Conservation (phyloP, 2,888 invertebrate species). For the Dynastes grantii region DNA sequence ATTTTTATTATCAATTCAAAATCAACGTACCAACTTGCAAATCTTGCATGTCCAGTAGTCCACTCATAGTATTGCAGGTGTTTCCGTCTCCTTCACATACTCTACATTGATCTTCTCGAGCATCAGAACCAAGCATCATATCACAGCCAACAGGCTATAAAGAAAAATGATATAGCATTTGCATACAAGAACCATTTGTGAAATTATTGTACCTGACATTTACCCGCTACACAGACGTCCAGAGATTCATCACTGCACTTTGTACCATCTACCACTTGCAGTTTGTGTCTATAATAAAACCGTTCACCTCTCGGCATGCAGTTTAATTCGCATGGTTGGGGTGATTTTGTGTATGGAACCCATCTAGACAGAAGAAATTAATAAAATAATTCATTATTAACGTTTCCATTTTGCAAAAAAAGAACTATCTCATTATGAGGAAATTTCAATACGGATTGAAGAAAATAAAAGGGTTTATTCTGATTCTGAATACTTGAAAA, state of each 20-base stretch:
- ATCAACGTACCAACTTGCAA: constrained; percentile 78
- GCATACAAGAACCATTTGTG: background rate
- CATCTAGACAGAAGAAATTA: constrained; percentile 74
- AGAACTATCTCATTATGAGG: too few relatives aligned
- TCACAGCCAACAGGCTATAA: constrained; percentile 93
- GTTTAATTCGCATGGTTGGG: constrained; percentile 94
- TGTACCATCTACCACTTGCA: constrained; percentile 88
- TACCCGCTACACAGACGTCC: constrained; percentile 96
- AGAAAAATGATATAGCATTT: constrained; percentile 50
- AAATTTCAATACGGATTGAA: too few relatives aligned
- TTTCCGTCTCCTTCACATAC: constrained; percentile 94
- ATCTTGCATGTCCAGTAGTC: constrained; percentile 81
- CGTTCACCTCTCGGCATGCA: constrained; percentile 94
- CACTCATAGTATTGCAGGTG: constrained; percentile 86
- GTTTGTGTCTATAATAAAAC: constrained; percentile 91
- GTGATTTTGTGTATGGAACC: constrained; percentile 90
- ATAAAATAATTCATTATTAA: background rate
- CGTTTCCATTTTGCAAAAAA: too few relatives aligned
- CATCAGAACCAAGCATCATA: constrained; percentile 90
- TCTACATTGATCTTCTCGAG: constrained; percentile 91
- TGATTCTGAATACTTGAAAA: too few relatives aligned
- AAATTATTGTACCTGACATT: constrained; percentile 82
- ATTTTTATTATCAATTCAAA: constrained; percentile 22
- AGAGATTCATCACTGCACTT: constrained; percentile 86
- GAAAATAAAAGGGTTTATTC: too few relatives aligned